phyloP scores from a whole-genome alignment of 1,140 invertebrate species.

The Heliconius nattereri region DNA sequence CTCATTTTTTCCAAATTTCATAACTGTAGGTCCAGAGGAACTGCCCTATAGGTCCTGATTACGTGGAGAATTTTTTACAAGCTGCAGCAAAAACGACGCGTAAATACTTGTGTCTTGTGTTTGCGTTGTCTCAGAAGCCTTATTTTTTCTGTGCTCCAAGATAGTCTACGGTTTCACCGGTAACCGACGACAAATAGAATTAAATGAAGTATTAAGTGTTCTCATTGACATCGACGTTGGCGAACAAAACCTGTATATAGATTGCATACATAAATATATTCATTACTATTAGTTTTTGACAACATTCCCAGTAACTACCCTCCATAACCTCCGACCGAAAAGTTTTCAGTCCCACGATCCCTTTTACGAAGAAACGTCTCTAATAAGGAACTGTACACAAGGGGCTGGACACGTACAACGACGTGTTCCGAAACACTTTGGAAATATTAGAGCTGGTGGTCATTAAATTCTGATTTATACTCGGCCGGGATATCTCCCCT shows the following conservation, averaged over 20 bases:
- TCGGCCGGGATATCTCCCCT: conserved; percentile 76
- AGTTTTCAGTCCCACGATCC: conserved; percentile 21
- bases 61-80: too few relatives aligned
- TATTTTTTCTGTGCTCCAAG: too few relatives aligned
- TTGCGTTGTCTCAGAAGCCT: too few relatives aligned
- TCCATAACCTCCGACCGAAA: conserved; percentile 23
- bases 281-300: background rate
- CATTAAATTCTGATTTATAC: conserved; percentile 80
- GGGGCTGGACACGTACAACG: conserved; percentile 46
- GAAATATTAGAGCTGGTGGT: conserved; percentile 69
- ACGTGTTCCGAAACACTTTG: conserved; percentile 64
- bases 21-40: too few relatives aligned
- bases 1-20: too few relatives aligned
- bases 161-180: too few relatives aligned
- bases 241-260: background rate
- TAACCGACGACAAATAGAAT: too few relatives aligned
- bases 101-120: too few relatives aligned
- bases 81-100: too few relatives aligned
- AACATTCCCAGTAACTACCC: background rate
- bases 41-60: too few relatives aligned
- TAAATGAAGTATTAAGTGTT: too few relatives aligned
- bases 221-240: too few relatives aligned
- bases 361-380: conserved; percentile 38
- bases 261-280: background rate
- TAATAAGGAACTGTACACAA: conserved; percentile 40